Percentiles rank a stretch among this genome's conserved stretches.
These are phyloP conservation scores for Drosophila flavopinicola DNA, from an alignment of 2,888 invertebrate species.

Conservation along the genomic window DNA sequence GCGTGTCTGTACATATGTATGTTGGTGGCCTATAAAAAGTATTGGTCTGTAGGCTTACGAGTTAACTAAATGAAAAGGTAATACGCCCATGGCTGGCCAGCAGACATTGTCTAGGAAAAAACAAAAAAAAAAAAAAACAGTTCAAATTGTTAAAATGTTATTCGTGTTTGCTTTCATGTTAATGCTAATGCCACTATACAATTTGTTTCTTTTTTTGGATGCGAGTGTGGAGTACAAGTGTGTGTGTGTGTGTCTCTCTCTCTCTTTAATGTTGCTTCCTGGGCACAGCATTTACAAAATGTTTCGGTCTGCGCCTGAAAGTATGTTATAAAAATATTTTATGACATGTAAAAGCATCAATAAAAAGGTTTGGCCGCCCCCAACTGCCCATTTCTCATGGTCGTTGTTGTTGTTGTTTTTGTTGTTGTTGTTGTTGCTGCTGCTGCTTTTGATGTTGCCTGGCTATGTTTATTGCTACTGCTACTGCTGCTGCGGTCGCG, in stretches of 20 bases:
- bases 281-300: conserved; percentile 54
- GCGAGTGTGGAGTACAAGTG: not conserved
- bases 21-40: conserved; percentile 28
- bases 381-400: conserved; percentile 9
- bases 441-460: conserved; percentile 32
- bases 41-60: conserved; percentile 46
- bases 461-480: conserved; percentile 51
- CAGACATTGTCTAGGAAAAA: conserved; percentile 1
- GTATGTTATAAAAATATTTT: conserved; percentile 78
- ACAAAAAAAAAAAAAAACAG: conserved; percentile 23
- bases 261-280: conserved; percentile 39
- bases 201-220: conserved; percentile 5
- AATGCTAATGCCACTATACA: conserved; percentile 44
- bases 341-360: conserved; percentile 78
- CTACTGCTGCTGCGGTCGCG: conserved; percentile 46
- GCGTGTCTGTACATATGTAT: conserved; percentile 6
- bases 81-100: not conserved
- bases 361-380: conserved; percentile 57
- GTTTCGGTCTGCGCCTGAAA: conserved; percentile 48
- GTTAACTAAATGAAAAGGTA: conserved; percentile 37
- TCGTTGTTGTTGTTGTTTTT: conserved; percentile 17
- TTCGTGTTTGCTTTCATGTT: conserved; percentile 57
- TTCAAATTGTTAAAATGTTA: conserved; percentile 67
- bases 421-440: conserved; percentile 13
- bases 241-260: not conserved